These are phyloP conservation scores for Tyto alba DNA, from an alignment of 2,113 vertebrate species.

Conservation along the genomic window DNA sequence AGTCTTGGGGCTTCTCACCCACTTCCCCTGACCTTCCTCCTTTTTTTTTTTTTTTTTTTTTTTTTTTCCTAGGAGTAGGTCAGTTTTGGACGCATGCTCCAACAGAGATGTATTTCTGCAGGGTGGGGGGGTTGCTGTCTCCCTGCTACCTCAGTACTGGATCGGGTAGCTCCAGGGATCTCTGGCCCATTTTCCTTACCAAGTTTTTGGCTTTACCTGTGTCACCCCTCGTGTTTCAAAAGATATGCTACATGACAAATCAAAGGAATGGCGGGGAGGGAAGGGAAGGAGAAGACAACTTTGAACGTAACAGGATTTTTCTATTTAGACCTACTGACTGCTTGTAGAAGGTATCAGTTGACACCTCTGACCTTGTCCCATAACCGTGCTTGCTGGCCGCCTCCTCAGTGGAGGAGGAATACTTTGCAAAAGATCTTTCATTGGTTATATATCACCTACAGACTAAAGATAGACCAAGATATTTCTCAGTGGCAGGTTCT, in stretches of 20 bases:
- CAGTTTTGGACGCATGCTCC: neutral
- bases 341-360: neutral
- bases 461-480: neutral
- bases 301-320: neutral
- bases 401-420: neutral
- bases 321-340: neutral
- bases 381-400: neutral
- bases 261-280: neutral
- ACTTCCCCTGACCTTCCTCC: neutral
- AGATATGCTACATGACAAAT: neutral
- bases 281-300: neutral
- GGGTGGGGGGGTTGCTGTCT: neutral
- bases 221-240: neutral
- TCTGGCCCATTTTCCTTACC: neutral
- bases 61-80: rapidly evolving
- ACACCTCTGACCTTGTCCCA: neutral
- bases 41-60: too few relatives aligned
- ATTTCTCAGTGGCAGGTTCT: neutral
- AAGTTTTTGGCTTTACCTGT: neutral
- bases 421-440: neutral
- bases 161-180: neutral
- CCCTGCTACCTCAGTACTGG: neutral
- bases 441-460: neutral
- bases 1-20: neutral
- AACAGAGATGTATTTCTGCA: neutral